A percentile compares a stretch with the other conserved stretches of the same genome.
phyloP scores from a whole-genome alignment of 2,797 vertebrate species.

The Propithecus deckenii region DNA sequence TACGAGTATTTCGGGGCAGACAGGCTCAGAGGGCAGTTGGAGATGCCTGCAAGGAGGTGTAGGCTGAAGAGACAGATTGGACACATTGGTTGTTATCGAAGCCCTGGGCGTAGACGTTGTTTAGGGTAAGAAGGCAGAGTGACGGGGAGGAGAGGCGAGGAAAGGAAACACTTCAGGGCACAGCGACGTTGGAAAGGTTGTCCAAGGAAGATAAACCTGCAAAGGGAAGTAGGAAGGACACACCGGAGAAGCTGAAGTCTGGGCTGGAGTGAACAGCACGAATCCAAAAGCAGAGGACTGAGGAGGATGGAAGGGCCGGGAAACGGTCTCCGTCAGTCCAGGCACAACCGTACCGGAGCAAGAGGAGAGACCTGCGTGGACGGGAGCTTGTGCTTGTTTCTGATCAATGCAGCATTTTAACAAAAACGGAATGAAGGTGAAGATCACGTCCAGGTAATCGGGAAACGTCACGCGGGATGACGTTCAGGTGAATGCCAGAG shows the following conservation, averaged over 20 bases:
- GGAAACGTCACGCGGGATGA: too few relatives aligned
- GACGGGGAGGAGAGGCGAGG: too few relatives aligned
- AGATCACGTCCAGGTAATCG: background rate
- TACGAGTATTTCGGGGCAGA: background rate
- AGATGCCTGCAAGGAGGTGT: background rate
- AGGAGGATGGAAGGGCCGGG: background rate
- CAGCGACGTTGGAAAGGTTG: background rate
- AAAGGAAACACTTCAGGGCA: background rate
- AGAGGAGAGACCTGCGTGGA: background rate
- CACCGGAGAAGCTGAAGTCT: background rate
- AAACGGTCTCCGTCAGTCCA: background rate
- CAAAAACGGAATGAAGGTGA: background rate
- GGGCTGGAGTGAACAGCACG: background rate
- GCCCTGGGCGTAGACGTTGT: background rate
- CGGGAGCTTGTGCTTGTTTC: background rate
- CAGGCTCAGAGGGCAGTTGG: background rate
- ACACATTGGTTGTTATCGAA: background rate
- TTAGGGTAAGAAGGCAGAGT: background rate
- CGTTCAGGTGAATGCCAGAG: background rate
- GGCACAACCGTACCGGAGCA: rapidly evolving
- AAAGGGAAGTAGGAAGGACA: background rate
- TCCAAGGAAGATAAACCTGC: background rate
- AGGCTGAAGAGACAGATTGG: background rate
- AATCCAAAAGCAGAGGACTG: too few relatives aligned
- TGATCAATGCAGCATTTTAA: background rate